A percentile compares a stretch with the other conserved stretches of the same genome.
phyloP scores from a whole-genome alignment of 2,888 invertebrate species.

The Pardosa pseudoannulata region DNA sequence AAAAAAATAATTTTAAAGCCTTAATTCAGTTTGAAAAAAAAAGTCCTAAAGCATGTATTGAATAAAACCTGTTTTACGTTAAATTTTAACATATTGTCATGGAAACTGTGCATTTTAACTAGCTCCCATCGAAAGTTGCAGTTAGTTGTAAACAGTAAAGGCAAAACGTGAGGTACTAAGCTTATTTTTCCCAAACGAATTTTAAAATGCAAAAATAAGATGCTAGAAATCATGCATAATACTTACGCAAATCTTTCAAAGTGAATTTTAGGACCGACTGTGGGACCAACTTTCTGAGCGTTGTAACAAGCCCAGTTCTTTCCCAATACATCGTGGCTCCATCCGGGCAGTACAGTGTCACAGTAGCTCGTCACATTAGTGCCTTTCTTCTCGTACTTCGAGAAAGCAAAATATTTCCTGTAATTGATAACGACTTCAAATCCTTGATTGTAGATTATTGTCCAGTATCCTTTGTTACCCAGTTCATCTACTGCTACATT shows the following conservation, averaged over 20 bases:
- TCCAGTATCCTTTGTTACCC: constrained; percentile 79
- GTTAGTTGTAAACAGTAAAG: no score
- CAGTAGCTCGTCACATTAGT: constrained; percentile 78
- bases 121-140: no score
- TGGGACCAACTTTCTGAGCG: constrained; percentile 75
- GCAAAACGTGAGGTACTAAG: no score
- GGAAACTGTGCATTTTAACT: no score
- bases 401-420: constrained; percentile 80
- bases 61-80: no score
- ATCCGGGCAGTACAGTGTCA: constrained; percentile 78
- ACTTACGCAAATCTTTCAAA: constrained; percentile 13
- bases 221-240: no score
- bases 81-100: no score
- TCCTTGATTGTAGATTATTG: constrained; percentile 80
- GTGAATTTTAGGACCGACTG: constrained; percentile 40
- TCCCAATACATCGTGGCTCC: constrained; percentile 79
- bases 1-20: no score
- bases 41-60: no score
- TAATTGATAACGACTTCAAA: constrained; percentile 79
- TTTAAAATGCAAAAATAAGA: no score
- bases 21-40: no score
- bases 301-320: constrained; percentile 79
- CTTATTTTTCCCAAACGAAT: no score
- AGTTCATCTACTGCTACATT: constrained; percentile 78
- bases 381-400: constrained; percentile 76